Base-by-base conservation (phyloP, 2,113 vertebrate genomes). In the Eolophus roseicapilla region DNA sequence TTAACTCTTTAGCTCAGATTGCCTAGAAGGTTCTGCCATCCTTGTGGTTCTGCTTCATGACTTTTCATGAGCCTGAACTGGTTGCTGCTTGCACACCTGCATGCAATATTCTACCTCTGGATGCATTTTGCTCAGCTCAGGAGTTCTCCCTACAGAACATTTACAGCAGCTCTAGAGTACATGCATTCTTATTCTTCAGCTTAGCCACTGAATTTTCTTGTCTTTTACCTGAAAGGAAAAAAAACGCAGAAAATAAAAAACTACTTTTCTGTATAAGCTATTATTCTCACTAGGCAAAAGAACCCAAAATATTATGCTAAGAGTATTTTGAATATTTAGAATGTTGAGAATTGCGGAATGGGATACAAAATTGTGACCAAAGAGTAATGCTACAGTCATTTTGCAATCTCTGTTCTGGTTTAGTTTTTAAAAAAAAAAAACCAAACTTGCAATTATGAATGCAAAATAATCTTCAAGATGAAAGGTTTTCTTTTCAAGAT, bases 81-180 rank as follows among this genome's bases (percentile, higher is more conserved):
- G 25, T 17, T 64, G 46, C n/a, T 69, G 11, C 13, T 37, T 73
- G 18, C 19, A 46, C 35, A 53, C 5, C 16, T 33, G 10, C 31
- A 55, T 13, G 4, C 18, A 62, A 8, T 7, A 49, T 92, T 74
- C 17, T 74, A 33, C 8, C 9, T 19, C 35, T 41, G 29, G 29
- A 49, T 84, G 18, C 8, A n/a, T 46, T 89, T 81, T 84, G 3
- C 4, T 74, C 9, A 35, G 28, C 35, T 80, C 24, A 44, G 11
- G 4, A 1, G 0, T 39, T 71, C 4, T 74, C 13, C 10, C 8
- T 4, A n/a, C 17, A 52, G 24, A 63, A 35, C 4, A 70, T 50
- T 31, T 37, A 41, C 13, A 79, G 39, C 14, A 68, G 13, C 86
- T 46, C 53, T 60, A 46, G 12, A 44, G 10, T 24, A 17, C 0